These are phyloP conservation scores for Hepsetus odoe DNA, from an alignment of 2,113 vertebrate genomes.

Conservation along the genomic window DNA sequence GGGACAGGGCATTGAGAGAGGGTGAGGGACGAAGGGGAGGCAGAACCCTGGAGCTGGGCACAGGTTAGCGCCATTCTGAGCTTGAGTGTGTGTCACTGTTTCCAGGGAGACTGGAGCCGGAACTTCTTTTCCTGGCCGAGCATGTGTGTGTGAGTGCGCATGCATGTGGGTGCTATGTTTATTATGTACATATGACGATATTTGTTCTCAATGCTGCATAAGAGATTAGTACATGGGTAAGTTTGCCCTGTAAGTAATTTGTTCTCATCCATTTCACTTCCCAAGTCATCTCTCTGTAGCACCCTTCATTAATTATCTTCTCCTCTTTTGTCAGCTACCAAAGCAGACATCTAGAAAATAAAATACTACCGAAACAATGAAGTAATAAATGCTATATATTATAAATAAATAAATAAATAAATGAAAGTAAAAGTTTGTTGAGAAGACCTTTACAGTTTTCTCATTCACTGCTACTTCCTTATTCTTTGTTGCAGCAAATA, in stretches of 20 bases:
- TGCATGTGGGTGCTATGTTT: constrained; percentile 16
- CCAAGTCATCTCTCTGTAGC: neutral
- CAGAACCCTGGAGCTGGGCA: constrained; percentile 24
- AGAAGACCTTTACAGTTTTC: neutral
- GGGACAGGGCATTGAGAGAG: constrained; percentile 26
- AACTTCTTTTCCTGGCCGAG: constrained; percentile 32
- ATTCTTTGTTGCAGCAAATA: neutral
- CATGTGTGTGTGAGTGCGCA: constrained; percentile 25
- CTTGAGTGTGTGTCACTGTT: constrained; percentile 38
- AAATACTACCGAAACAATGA: neutral
- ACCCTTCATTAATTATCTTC: constrained; percentile 8
- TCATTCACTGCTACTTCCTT: neutral
- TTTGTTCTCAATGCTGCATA: neutral
- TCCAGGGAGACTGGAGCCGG: constrained; percentile 49
- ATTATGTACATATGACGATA: neutral
- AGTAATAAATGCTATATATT: too few relatives aligned
- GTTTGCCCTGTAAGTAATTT: neutral
- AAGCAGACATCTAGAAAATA: neutral
- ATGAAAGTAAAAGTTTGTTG: neutral
- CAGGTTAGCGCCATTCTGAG: constrained; percentile 16
- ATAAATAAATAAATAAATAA: neutral
- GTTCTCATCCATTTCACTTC: neutral
- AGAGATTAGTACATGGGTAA: neutral
- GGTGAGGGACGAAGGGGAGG: constrained; percentile 4
- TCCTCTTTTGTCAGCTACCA: neutral